Percentiles rank a stretch among this genome's conserved stretches.
These are phyloP conservation scores for Diglossa cyanea DNA, from an alignment of 2,797 vertebrate species.

Conservation along the genomic window DNA sequence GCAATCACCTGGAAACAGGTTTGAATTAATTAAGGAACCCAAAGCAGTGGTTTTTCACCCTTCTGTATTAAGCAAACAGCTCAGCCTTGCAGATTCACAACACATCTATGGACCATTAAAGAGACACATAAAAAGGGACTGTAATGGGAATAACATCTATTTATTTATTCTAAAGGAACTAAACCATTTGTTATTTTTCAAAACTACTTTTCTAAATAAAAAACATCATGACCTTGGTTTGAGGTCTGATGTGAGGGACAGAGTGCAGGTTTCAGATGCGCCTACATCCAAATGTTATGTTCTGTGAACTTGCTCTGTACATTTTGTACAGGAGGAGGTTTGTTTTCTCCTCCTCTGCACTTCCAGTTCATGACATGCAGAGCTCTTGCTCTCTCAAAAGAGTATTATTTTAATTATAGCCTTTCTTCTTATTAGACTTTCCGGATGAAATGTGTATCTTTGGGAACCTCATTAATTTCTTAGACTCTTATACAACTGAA, in stretches of 20 bases:
- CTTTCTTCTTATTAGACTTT: not conserved
- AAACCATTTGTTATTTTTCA: not conserved
- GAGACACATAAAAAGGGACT: not conserved
- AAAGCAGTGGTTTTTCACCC: not conserved
- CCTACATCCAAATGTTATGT: not conserved
- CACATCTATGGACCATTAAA: not conserved
- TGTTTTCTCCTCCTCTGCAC: not conserved
- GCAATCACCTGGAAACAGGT: not conserved
- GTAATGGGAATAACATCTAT: not conserved
- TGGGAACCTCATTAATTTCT: not conserved
- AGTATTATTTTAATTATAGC: not conserved
- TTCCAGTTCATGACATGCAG: not conserved
- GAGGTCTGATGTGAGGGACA: not conserved
- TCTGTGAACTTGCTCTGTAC: not conserved
- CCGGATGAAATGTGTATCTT: not conserved
- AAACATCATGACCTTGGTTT: not conserved
- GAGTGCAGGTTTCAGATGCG: not conserved
- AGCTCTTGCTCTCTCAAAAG: not conserved
- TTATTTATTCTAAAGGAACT: not conserved
- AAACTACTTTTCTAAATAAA: conserved; percentile 19
- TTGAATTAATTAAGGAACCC: not conserved
- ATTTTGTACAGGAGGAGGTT: not conserved
- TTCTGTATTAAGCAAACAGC: not conserved
- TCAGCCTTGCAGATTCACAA: not conserved
- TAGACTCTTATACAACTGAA: not conserved